A percentile compares a stretch with the other conserved stretches of the same genome.
Evolutionary conservation across 2,888 invertebrate species (phyloP).

Genomic region (Bombylius discolor): DNA sequence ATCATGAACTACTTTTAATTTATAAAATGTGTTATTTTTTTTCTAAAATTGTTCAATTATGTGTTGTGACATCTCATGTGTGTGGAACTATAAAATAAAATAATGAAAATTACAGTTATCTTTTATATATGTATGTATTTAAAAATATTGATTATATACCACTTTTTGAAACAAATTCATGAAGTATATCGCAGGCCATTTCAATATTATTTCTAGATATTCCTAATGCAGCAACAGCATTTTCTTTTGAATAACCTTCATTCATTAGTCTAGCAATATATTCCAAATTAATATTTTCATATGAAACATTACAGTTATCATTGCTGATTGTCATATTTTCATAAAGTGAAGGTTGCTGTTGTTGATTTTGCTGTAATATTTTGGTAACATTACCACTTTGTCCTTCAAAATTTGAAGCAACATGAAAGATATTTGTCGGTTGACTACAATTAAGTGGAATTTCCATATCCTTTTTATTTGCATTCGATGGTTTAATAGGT

Average conservation of each 20-base stretch:
- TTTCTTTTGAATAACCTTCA: slow-evolving; percentile 83
- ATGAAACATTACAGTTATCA: slow-evolving; percentile 46
- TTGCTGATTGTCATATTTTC: slow-evolving; percentile 39
- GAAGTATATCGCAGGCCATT: slow-evolving; percentile 90
- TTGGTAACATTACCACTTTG: background rate
- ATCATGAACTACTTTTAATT: too few species aligned
- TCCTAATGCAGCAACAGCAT: slow-evolving; percentile 80
- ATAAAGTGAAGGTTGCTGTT: slow-evolving; percentile 28
- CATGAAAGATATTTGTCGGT: too few species aligned
- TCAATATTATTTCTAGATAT: slow-evolving; percentile 87
- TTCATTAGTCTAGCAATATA: slow-evolving; percentile 77
- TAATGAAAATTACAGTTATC: too few species aligned
- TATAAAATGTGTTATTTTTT: too few species aligned
- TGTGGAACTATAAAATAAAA: too few species aligned
- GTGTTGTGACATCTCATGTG: too few species aligned
- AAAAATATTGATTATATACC: slow-evolving; percentile 15
- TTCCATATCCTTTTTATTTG: too few species aligned
- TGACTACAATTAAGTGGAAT: too few species aligned
- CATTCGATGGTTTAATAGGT: too few species aligned
- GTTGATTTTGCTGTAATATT: slow-evolving; percentile 8
- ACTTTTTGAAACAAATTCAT: slow-evolving; percentile 68
- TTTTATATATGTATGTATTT: too few species aligned
- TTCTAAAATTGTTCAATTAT: too few species aligned
- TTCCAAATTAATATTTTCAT: slow-evolving; percentile 83
- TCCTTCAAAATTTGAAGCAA: too few species aligned